A percentile compares a stretch with the other conserved stretches of the same genome.
phyloP scores from a whole-genome alignment of 2,888 invertebrate species.

The Harmothoe impar region DNA sequence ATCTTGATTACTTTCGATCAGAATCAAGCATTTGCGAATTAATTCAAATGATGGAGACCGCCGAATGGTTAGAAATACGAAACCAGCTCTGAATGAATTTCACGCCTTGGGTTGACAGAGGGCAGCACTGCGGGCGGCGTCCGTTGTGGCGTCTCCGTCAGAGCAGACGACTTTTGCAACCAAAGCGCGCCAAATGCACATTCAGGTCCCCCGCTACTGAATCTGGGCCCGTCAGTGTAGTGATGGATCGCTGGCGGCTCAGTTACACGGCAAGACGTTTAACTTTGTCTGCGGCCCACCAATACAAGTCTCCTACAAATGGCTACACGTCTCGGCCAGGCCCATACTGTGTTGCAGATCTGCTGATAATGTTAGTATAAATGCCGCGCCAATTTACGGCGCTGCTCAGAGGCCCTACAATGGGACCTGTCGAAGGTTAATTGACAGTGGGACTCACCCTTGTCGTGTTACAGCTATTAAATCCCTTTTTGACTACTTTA shows the following conservation, averaged over 20 bases:
- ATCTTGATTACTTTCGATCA: no score
- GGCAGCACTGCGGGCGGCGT: constrained; percentile 37
- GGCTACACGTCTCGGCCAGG: background rate
- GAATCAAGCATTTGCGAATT: background rate
- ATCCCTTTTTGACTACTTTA: background rate
- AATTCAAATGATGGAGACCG: background rate
- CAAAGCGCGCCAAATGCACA: background rate
- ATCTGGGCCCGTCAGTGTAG: background rate
- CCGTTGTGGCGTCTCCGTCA: constrained; percentile 5
- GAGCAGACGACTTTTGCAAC: constrained; percentile 35
- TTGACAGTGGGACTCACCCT: background rate
- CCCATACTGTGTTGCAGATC: constrained; percentile 16
- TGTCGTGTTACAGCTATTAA: background rate
- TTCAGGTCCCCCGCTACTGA: constrained; percentile 50
- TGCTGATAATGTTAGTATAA: background rate
- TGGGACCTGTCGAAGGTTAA: background rate
- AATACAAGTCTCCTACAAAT: background rate
- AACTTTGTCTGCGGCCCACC: background rate
- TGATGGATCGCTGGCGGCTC: background rate
- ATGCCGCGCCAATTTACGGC: constrained; percentile 22
- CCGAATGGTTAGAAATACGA: constrained; percentile 27
- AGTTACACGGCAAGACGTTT: background rate
- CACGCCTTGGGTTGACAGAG: constrained; percentile 51
- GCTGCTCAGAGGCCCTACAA: background rate
- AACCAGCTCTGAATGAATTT: constrained; percentile 43